phyloP scores from a whole-genome alignment of 2,113 vertebrate species.

The Siphamia tubifer region DNA sequence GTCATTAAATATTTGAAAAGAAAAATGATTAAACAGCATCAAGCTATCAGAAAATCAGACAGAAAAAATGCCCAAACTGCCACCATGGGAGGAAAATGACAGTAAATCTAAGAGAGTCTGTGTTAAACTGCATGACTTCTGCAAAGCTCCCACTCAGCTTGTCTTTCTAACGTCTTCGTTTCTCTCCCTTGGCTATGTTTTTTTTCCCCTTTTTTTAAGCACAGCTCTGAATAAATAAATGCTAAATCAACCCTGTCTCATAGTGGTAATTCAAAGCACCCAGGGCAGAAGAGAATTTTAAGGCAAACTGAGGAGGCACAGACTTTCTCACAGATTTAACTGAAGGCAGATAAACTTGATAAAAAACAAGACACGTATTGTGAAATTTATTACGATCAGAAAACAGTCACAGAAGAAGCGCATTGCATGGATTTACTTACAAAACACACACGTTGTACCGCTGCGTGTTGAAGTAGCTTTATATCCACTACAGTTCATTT shows the following conservation, averaged over 20 bases:
- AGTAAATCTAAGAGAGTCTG: background rate
- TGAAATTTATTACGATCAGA: background rate
- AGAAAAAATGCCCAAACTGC: background rate
- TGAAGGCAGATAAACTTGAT: background rate
- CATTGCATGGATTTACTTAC: background rate
- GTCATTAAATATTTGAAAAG: too few species aligned
- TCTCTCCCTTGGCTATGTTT: slow-evolving; percentile 30
- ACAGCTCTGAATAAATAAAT: slow-evolving; percentile 43
- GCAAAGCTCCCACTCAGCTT: slow-evolving; percentile 12
- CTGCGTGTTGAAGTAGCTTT: too few species aligned
- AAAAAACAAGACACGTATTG: background rate
- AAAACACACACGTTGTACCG: background rate
- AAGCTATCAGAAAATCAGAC: too few species aligned
- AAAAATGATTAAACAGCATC: too few species aligned
- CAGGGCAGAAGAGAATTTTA: slow-evolving; percentile 36
- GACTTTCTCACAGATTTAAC: slow-evolving; percentile 22
- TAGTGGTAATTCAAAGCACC: slow-evolving; percentile 40
- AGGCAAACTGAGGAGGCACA: slow-evolving; percentile 17
- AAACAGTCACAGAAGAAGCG: background rate
- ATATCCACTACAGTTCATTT: too few species aligned
- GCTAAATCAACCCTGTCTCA: slow-evolving; percentile 30
- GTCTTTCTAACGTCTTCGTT: background rate
- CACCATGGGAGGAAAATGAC: background rate
- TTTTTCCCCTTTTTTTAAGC: slow-evolving; percentile 42
- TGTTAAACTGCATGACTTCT: background rate